phyloP scores from a whole-genome alignment of 2,888 invertebrate species.

The Nysson spinosus region DNA sequence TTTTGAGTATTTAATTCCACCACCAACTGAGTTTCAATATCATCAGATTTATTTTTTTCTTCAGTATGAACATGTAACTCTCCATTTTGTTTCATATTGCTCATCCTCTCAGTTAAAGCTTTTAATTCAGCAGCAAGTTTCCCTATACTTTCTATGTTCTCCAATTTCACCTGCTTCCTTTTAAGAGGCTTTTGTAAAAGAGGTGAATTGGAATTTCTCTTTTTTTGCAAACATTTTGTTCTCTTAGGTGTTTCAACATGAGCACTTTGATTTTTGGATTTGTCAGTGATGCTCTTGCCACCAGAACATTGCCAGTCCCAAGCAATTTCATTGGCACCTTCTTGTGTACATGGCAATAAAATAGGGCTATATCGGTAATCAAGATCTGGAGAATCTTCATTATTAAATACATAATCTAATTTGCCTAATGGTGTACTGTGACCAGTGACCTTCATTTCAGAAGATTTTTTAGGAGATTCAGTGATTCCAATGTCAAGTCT shows the following conservation, averaged over 20 bases:
- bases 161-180: conserved; percentile 56
- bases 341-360: conserved; percentile 75
- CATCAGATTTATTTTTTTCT: background rate
- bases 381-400: conserved; percentile 48
- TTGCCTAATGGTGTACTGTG: conserved; percentile 58
- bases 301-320: conserved; percentile 79
- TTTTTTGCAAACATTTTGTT: conserved; percentile 55
- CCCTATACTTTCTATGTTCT: conserved; percentile 61
- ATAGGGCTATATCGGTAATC: conserved; percentile 64
- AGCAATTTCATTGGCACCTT: conserved; percentile 76
- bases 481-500: conserved; percentile 15
- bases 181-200: conserved; percentile 62
- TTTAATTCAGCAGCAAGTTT: conserved; percentile 61
- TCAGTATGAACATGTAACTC: background rate
- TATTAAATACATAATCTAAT: background rate
- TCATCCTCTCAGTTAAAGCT: conserved; percentile 61
- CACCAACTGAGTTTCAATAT: conserved; percentile 1
- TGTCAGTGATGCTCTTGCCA: conserved; percentile 30
- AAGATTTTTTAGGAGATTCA: conserved; percentile 5
- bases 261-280: background rate
- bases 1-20: conserved; percentile 8
- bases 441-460: conserved; percentile 7
- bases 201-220: conserved; percentile 66
- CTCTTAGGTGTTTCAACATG: conserved; percentile 60
- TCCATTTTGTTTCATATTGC: conserved; percentile 30